Base-by-base conservation (phyloP, 2,888 invertebrate genomes). In the Coremacera marginata region DNA sequence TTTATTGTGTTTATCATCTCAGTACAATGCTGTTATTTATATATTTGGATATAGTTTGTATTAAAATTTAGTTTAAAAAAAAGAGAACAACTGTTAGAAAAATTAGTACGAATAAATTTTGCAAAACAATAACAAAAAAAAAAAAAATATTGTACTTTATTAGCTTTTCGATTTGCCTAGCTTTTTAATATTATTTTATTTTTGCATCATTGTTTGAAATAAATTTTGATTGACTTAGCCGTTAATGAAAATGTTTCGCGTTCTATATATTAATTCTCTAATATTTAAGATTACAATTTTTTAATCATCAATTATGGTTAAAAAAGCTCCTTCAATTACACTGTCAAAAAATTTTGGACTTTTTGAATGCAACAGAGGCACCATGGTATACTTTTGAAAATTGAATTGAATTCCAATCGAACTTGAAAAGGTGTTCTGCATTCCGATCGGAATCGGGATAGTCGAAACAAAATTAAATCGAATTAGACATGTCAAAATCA, bases 71-170 rank as follows among this genome's bases (percentile, higher is more conserved):
- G 22, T 55, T 55, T 19, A 55, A 55, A 22, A 19, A 55, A 55
- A 22, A 19, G 22, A 55, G 22, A 55, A 55, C 22, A 55, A 55
- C 19, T 22, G 19, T 55, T 55, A 44, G 44, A 44, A 44, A 44
- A 44, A 44, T 44, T 44, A 44, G 75, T 49, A 63, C 70, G 73
- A 70, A 63, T 70, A 77, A 70, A 75, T 75, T 77, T 75, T 74
- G 65, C 74, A 55, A 75, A 77, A 75, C 60, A 63, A 44, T 71
- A 73, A 51, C 14, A 27, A 3, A 77, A 63, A 44, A 60, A 73
- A 51, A 19, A 27, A 3, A 77, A 51, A 51, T 52, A 22, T 44
- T 9, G 60, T 57, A 57, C 49, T 68, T 68, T 22, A 75, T 57
- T 67, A 67, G 16, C 16, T 34, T 34, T 31, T 25, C n/a, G 11